Base-by-base conservation (phyloP, 2,797 vertebrate species). In the Eptatretus atami region DNA sequence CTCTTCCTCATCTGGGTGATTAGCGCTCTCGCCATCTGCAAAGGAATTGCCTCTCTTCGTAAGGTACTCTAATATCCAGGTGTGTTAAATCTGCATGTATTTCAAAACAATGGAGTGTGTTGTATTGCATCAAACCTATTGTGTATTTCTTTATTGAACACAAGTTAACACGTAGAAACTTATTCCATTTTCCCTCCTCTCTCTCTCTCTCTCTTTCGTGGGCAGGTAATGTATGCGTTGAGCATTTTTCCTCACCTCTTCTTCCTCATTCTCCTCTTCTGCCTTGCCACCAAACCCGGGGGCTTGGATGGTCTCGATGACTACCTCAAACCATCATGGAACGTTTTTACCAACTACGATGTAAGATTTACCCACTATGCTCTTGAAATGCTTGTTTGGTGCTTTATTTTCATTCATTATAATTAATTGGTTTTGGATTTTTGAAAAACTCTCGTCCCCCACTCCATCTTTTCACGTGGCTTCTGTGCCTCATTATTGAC, bases 241-340 rank as follows among this genome's bases (percentile, higher is more conserved):
- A 9, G 15, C 57, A 61, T 12, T n/a, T n/a, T 61, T 9, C 57
- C 57, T 25, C 57, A 61, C 57, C 9, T 61, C 2, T 25, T 61
- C 57, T 61, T 61, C 57, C 57, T 61, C 15, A 24, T 25, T 9
- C 57, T 61, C 57, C 10, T 61, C 25, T 25, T 61, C 15, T n/a
- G 57, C 57, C n/a, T 61, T n/a, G 57, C 15, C 57, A 10, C 25
- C 15, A n/a, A 61, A 24, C 15, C n/a, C 10, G 57, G 57, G 15
- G 57, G 15, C 12, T 25, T 61, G 57, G 15, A n/a, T 25, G 57
- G 57, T 12, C 10, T 61, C 57, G 57, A 61, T 9, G 57, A 61
- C 15, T 61, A n/a, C 57, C 57, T 61, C 57, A 24, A n/a, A 24
- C 57, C 57, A n/a, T n/a, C n/a, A n/a, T n/a, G n/a, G 15, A 61